phyloP scores from a whole-genome alignment of 1,140 invertebrate genomes.

The Atta colombica region DNA sequence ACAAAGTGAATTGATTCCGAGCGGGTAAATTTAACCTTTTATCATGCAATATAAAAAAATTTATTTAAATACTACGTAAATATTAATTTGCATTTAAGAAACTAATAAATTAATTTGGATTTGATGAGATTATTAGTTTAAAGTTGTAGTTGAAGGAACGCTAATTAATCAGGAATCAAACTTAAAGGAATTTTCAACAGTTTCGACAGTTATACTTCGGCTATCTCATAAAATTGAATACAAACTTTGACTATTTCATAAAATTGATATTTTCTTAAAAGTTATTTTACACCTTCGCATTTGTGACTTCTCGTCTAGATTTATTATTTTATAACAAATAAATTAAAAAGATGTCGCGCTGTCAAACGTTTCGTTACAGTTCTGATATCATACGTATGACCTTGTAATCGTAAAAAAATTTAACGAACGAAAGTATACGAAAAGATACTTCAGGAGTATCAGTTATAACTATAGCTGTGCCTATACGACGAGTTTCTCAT shows the following conservation, averaged over 20 bases:
- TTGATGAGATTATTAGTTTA: not conserved
- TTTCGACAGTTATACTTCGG: not conserved
- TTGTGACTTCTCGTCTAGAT: slow-evolving; percentile 29
- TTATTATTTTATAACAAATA: slow-evolving; percentile 56
- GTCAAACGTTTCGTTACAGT: slow-evolving; percentile 26
- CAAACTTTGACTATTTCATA: slow-evolving; percentile 12
- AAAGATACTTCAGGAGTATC: not conserved
- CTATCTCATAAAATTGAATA: not conserved
- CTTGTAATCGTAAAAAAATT: slow-evolving; percentile 45
- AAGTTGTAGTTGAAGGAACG: not conserved
- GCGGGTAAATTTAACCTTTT: not conserved
- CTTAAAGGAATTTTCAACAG: not conserved
- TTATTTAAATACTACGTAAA: not conserved
- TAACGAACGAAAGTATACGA: slow-evolving; percentile 35
- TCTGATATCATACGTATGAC: slow-evolving; percentile 15
- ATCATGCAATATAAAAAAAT: not conserved
- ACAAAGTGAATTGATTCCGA: not conserved
- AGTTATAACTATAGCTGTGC: not conserved
- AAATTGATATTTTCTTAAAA: slow-evolving; percentile 54
- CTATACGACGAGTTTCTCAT: slow-evolving; percentile 21
- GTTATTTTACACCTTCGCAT: slow-evolving; percentile 25
- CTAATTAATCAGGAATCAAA: not conserved
- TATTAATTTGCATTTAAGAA: slow-evolving; percentile 4
- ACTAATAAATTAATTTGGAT: not conserved
- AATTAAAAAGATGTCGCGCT: slow-evolving; percentile 54